phyloP scores from a whole-genome alignment of 2,888 invertebrate species.

The Celastrina argiolus region DNA sequence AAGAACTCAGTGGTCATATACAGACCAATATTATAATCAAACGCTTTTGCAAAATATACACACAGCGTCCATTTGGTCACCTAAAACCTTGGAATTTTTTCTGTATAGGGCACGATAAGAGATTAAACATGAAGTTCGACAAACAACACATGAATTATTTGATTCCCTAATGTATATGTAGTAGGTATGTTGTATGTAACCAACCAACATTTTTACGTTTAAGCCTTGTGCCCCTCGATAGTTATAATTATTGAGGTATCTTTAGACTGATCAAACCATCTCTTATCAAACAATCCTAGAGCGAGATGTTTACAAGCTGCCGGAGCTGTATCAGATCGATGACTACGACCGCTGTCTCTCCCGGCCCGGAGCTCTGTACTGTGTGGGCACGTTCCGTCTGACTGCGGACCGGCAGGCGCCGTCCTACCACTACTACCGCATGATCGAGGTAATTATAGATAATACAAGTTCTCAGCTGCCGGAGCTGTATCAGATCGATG shows the following conservation, averaged over 20 bases:
- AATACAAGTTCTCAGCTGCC: neutral
- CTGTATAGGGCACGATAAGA: no score
- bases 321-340: slow-evolving; percentile 58
- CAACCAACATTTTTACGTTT: no score
- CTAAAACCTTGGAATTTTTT: no score
- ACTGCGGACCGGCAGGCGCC: slow-evolving; percentile 36
- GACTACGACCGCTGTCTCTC: slow-evolving; percentile 34
- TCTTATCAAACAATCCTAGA: slow-evolving; percentile 39
- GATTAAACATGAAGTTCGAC: no score
- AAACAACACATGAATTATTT: no score
- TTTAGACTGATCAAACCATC: neutral
- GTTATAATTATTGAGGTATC: neutral
- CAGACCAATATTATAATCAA: no score
- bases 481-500: neutral
- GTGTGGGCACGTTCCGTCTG: neutral
- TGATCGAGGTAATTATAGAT: slow-evolving; percentile 43
- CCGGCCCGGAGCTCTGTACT: neutral
- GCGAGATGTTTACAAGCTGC: slow-evolving; percentile 48
- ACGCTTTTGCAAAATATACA: no score
- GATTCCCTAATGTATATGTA: no score
- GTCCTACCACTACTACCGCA: slow-evolving; percentile 39
- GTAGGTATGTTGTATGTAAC: no score
- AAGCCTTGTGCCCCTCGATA: no score
- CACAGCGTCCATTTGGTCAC: no score
- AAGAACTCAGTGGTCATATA: no score